Base-by-base conservation (phyloP, 1,140 invertebrate species). In the Drosophila pruinosa region DNA sequence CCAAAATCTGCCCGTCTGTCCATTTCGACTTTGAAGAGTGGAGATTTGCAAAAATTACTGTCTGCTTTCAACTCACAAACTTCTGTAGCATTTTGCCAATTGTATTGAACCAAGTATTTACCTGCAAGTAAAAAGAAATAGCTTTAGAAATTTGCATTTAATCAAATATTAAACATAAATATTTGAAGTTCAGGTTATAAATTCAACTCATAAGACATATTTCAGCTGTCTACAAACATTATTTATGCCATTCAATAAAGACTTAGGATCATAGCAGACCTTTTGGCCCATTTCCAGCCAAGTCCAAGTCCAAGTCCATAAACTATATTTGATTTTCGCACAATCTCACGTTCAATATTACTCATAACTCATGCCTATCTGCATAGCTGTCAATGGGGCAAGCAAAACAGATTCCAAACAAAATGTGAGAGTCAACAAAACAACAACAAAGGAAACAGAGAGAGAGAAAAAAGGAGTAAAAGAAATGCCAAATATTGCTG, bases 401-500 rank as follows among this genome's bases (percentile, higher is more conserved):
- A 39, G 17, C 39, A 47, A 39, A 69, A 48, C 34, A 75, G 56
- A 59, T 64, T 47, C 8, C 14, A 3, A 36, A 63, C 22, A 47
- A n/a, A n/a, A n/a, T n/a, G n/a, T n/a, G n/a, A n/a, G n/a, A n/a
- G n/a, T n/a, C n/a, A n/a, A n/a, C n/a, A n/a, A n/a, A 72, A 48
- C 52, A 6, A 34, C n/a, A 50, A 39, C 26, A 43, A 21, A 21
- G 14, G 34, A 22, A 26, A 65, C n/a, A 59, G 39, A 22, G 54
- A 48, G 61, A 45, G 24, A 36, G 39, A 65, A 39, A 50, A 65
- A 57, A 59, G 64, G n/a, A 59, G 64, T 41, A 72, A 70, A 48
- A 59, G 57, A 45, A 67, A 72, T 67, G 7, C 57, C 41, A 78
- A 81, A 86, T 71, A 71, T 75, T 61, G 72, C 79, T 74, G 81